These are phyloP conservation scores for Etheostoma spectabile DNA, from an alignment of 2,113 vertebrate genomes.

Conservation along the genomic window DNA sequence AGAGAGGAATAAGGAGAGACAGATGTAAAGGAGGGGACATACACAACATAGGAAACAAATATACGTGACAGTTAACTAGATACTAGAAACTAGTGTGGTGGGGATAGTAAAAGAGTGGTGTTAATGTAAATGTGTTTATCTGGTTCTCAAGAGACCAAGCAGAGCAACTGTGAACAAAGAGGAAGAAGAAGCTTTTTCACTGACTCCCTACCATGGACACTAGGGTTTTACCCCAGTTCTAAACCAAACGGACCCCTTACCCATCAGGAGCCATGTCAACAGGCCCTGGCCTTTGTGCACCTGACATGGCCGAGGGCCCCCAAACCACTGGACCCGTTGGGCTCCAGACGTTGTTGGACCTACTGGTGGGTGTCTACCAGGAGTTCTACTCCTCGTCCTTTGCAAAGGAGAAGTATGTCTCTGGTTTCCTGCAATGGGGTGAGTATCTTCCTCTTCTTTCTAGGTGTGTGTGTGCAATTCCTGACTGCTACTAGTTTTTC, in stretches of 20 bases:
- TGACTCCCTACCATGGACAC: constrained; percentile 35
- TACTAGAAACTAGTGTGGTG: constrained; percentile 6
- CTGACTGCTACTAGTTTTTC: neutral
- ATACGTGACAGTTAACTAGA: neutral
- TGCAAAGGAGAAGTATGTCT: constrained; percentile 85
- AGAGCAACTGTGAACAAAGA: constrained; percentile 7
- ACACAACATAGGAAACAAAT: constrained; percentile 4
- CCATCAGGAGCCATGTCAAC: constrained; percentile 67
- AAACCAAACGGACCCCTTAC: constrained; percentile 26
- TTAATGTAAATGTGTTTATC: constrained; percentile 18
- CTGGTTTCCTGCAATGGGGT: constrained; percentile 90
- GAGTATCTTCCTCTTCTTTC: constrained; percentile 72
- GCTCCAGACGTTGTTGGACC: constrained; percentile 88
- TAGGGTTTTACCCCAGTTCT: constrained; percentile 32
- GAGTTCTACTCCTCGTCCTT: constrained; percentile 85
- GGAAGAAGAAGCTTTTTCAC: neutral
- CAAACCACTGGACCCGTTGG: constrained; percentile 77
- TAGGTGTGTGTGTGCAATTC: neutral
- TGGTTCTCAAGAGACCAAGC: neutral
- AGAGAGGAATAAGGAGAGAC: constrained; percentile 45
- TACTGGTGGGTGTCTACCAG: constrained; percentile 89
- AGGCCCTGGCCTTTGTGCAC: constrained; percentile 47
- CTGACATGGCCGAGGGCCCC: constrained; percentile 67
- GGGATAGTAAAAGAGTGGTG: constrained; percentile 1
- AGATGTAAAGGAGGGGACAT: constrained; percentile 10